These are phyloP conservation scores for Rhinopomastus cyanomelas DNA, from an alignment of 2,113 vertebrate genomes.

Conservation along the genomic window DNA sequence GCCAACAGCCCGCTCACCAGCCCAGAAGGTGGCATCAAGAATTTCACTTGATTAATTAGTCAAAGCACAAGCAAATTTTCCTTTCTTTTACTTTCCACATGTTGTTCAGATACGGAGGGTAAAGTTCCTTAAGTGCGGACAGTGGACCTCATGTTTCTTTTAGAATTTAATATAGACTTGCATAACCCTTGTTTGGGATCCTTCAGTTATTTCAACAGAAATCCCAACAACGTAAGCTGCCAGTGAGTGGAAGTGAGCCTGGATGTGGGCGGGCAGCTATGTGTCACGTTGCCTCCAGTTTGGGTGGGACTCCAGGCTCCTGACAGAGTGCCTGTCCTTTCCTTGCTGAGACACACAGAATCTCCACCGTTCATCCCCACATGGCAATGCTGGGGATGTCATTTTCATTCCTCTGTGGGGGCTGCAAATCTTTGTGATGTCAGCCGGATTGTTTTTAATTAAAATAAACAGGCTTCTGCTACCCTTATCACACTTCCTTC, in stretches of 20 bases:
- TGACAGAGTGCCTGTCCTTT: not conserved
- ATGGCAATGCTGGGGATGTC: not conserved
- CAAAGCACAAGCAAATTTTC: not conserved
- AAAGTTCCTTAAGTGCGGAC: not conserved
- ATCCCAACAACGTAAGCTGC: not conserved
- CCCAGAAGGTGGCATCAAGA: not conserved
- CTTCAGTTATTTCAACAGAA: not conserved
- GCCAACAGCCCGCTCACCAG: not conserved
- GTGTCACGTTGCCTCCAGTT: slow-evolving; percentile 35
- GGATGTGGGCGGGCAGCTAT: not conserved
- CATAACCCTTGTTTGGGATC: not conserved
- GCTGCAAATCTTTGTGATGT: not conserved
- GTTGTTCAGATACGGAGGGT: not conserved
- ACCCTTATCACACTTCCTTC: not conserved
- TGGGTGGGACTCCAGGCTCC: slow-evolving; percentile 12
- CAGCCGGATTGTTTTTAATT: not conserved
- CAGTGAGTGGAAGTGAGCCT: not conserved
- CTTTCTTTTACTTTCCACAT: not conserved
- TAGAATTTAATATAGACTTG: not conserved
- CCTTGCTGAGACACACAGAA: fast-evolving
- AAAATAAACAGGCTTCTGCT: not conserved
- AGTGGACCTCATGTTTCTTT: not conserved
- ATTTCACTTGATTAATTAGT: not conserved
- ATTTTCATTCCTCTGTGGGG: not conserved
- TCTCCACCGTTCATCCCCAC: slow-evolving; percentile 7